Percentiles rank a stretch among this genome's conserved stretches.
These are phyloP conservation scores for Embiotoca jacksoni DNA, from an alignment of 2,113 vertebrate genomes.

Conservation along the genomic window DNA sequence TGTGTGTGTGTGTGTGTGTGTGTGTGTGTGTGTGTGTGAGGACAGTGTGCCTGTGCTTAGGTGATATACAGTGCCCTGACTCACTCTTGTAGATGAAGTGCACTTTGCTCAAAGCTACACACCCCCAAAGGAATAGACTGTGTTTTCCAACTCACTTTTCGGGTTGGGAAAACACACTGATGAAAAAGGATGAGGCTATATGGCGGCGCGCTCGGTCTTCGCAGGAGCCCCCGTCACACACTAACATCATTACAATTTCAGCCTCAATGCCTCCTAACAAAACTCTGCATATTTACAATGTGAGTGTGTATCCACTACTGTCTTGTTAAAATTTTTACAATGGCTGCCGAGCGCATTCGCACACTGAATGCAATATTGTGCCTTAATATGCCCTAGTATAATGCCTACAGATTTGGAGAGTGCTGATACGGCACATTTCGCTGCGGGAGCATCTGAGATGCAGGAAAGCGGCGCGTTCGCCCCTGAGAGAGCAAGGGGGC, in stretches of 20 bases:
- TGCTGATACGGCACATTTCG: slow-evolving; percentile 70
- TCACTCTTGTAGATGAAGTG: slow-evolving; percentile 70
- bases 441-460: slow-evolving; percentile 51
- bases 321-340: slow-evolving; percentile 71
- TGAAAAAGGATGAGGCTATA: slow-evolving; percentile 70
- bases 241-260: slow-evolving; percentile 76
- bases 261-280: slow-evolving; percentile 68
- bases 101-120: slow-evolving; percentile 66
- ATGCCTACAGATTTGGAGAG: slow-evolving; percentile 60
- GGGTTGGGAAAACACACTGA: slow-evolving; percentile 69
- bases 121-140: slow-evolving; percentile 59
- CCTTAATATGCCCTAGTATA: slow-evolving; percentile 64
- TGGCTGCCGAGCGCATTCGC: slow-evolving; percentile 53
- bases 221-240: slow-evolving; percentile 64
- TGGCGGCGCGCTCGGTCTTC: slow-evolving; percentile 46
- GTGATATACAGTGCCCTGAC: slow-evolving; percentile 62
- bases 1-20: slow-evolving; percentile 3
- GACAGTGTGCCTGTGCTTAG: slow-evolving; percentile 43
- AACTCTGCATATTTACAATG: slow-evolving; percentile 72
- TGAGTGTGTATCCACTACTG: slow-evolving; percentile 60
- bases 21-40: slow-evolving; percentile 47
- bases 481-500: slow-evolving; percentile 64
- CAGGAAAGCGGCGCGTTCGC: slow-evolving; percentile 47
- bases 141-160: slow-evolving; percentile 72
- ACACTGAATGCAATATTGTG: slow-evolving; percentile 56